These are phyloP conservation scores for Rhagonycha lutea DNA, from an alignment of 2,888 invertebrate genomes.

Conservation along the genomic window DNA sequence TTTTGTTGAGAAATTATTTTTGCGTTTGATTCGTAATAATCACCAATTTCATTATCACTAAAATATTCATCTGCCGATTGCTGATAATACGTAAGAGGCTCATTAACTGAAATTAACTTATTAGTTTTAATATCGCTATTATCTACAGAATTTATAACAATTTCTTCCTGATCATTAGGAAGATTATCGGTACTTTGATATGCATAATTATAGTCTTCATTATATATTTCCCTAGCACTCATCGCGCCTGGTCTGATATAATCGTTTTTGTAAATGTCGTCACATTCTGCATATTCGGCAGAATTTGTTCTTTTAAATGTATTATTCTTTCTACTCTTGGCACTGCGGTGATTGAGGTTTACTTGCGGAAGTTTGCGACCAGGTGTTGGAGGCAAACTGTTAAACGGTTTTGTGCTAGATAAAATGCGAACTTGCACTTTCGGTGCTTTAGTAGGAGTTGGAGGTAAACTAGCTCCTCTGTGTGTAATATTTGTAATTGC, in stretches of 20 bases:
- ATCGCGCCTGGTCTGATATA: conserved; percentile 51
- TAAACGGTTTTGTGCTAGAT: conserved; percentile 36
- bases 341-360: conserved; percentile 49
- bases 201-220: conserved; percentile 73
- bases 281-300: conserved; percentile 51
- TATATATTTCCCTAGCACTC: conserved; percentile 58
- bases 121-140: conserved; percentile 23
- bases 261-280: conserved; percentile 50
- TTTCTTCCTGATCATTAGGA: conserved; percentile 46
- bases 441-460: conserved; percentile 53
- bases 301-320: conserved; percentile 52
- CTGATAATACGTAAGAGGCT: conserved; percentile 32
- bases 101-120: conserved; percentile 11
- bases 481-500: conserved; percentile 49
- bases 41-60: conserved; percentile 37
- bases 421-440: conserved; percentile 44
- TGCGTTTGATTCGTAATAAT: conserved; percentile 33
- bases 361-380: conserved; percentile 59
- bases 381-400: conserved; percentile 60
- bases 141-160: conserved; percentile 34
- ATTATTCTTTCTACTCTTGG: conserved; percentile 48
- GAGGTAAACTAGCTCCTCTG: conserved; percentile 54
- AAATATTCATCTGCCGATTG: conserved; percentile 44
- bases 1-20: conserved; percentile 41
- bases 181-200: conserved; percentile 71